Percentiles rank a stretch among this genome's conserved stretches.
These are phyloP conservation scores for Tigriopus japonicus DNA, from an alignment of 1,140 invertebrate species.

Conservation along the genomic window DNA sequence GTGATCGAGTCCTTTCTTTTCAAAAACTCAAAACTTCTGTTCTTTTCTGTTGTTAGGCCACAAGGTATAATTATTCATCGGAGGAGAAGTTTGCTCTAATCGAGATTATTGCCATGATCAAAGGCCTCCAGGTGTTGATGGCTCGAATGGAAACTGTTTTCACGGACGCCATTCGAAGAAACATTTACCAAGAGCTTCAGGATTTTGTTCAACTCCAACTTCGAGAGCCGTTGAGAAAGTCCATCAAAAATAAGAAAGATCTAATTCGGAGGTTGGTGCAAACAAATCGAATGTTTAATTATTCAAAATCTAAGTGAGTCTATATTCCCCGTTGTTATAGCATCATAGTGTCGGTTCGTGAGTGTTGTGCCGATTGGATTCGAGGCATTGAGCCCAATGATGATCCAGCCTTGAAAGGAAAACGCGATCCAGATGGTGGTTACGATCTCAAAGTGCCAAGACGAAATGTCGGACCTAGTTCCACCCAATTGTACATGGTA, in stretches of 20 bases:
- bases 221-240: slow-evolving; percentile 80
- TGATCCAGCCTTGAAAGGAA: slow-evolving; percentile 82
- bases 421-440: slow-evolving; percentile 78
- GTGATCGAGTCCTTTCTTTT: not conserved
- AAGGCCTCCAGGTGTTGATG: slow-evolving; percentile 93
- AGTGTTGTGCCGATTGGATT: slow-evolving; percentile 92
- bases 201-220: slow-evolving; percentile 85
- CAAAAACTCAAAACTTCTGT: not conserved
- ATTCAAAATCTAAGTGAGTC: slow-evolving; percentile 14
- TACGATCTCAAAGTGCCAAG: slow-evolving; percentile 82
- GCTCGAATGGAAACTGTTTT: slow-evolving; percentile 93
- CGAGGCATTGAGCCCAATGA: slow-evolving; percentile 72
- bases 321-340: slow-evolving; percentile 29
- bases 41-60: slow-evolving; percentile 39
- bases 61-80: slow-evolving; percentile 89
- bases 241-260: slow-evolving; percentile 95
- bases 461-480: slow-evolving; percentile 43
- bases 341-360: slow-evolving; percentile 81
- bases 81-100: slow-evolving; percentile 97
- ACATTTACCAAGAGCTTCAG: slow-evolving; percentile 92
- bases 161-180: slow-evolving; percentile 78
- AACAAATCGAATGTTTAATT: too few relatives aligned
- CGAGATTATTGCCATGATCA: slow-evolving; percentile 98
- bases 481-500: slow-evolving; percentile 95
- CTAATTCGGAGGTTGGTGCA: slow-evolving; percentile 37